Base-by-base conservation (phyloP, 1,140 invertebrate genomes). In the Magallana gigas region DNA sequence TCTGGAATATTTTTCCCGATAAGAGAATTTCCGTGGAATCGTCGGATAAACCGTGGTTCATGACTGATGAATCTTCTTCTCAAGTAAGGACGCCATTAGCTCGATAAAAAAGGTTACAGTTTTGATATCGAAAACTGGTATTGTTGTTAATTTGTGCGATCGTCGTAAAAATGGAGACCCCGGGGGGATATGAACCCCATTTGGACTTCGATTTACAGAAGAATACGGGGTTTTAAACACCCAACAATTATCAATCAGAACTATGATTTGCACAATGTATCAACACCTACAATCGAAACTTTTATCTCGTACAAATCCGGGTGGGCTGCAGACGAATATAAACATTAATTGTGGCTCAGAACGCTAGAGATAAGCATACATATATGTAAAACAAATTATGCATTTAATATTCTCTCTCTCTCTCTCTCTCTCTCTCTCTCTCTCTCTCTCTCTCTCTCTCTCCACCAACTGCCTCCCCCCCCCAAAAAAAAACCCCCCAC, bases 1-100 rank as follows among this genome's bases (percentile, higher is more conserved):
- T 29, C 68, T 23, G 12, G 68, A 76, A 76, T 76, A 29, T 76
- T 71, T 71, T 71, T 76, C 36, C 23, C 68, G 68, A 76, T 76
- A 76, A 76, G 23, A 23, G 68, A 76, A 76, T 76, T 36, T 76
- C 68, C 68, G 23, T 76, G 2, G 68, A 76, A 76, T 76, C 18
- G 29, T 12, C 36, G 68, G 68, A 76, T 76, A 9, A 76, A 48
- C 29, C 18, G 18, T 29, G 12, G 23, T 76, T 29, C 68, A 76
- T 8, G 14, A 29, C 68, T 29, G 9, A 36, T 76, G 11, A 76
- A 76, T 76, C 23, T 76, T 76, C 68, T 36, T 23, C 23, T 76
- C 68, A 29, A 29, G 68, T 29, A 29, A 76, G 68, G 1, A 29
- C 23, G 23, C 36, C 8, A 36, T 29, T 23, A 76, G 68, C 36